phyloP scores from a whole-genome alignment of 1,140 invertebrate genomes.

The Carcinoscorpius rotundicauda region DNA sequence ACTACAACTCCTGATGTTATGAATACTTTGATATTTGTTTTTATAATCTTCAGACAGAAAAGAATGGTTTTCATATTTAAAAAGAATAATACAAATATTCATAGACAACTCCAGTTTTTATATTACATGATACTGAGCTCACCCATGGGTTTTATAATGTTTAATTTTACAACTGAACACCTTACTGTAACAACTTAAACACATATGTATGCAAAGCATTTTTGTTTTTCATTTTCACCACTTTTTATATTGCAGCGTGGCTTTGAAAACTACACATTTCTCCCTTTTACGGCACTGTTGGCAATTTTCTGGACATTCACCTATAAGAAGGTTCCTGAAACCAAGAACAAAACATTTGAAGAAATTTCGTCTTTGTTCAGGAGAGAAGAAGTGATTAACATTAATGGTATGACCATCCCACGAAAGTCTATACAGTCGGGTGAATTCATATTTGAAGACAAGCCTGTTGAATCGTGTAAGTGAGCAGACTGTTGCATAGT shows the following conservation, averaged over 20 bases:
- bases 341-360: constrained; percentile 40
- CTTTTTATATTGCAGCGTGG: constrained; percentile 15
- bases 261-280: constrained; percentile 37
- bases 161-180: background rate
- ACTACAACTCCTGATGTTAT: too few relatives aligned
- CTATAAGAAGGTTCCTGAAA: constrained; percentile 42
- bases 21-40: too few relatives aligned
- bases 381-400: constrained; percentile 20
- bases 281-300: constrained; percentile 38
- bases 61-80: constrained; percentile 15
- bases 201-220: background rate
- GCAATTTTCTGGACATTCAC: constrained; percentile 39
- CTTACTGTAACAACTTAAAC: background rate
- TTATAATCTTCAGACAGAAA: too few relatives aligned
- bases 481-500: background rate
- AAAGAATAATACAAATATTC: constrained; percentile 15
- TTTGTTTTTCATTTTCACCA: constrained; percentile 1
- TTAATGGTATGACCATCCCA: constrained; percentile 12
- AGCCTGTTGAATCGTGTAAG: constrained; percentile 14
- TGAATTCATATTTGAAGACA: constrained; percentile 14
- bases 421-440: constrained; percentile 12
- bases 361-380: constrained; percentile 33
- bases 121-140: too few relatives aligned
- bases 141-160: too few relatives aligned
- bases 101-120: background rate